Evolutionary conservation across 2,113 vertebrate genomes (phyloP), one percentile per base, ranked within the genome.

Genomic region (Nannobrachium achirus): DNA sequence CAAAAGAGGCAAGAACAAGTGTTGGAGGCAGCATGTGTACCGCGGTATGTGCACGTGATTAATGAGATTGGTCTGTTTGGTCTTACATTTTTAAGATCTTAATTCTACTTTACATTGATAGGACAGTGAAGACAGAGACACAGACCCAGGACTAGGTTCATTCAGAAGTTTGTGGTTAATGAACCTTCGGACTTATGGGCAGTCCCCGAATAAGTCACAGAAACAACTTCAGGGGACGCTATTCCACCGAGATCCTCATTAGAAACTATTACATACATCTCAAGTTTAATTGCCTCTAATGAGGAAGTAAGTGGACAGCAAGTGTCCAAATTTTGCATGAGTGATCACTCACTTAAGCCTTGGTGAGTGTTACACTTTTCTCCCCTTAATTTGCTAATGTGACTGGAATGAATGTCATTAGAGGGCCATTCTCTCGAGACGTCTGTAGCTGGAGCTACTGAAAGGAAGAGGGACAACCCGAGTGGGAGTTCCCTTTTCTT

Each of bases 211-310:
- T n/a, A 48, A 48, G 45, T n/a, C 11, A 13, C 45, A 48, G 14
- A 48, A 6, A 48, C 45, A 48, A 11, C 14, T 11, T 8, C 25
- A 14, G 15, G 55, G 39, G 25, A 56, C 7, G 39, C 25, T 39
- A 33, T n/a, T 38, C 33, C 33, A 56, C 41, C 41, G 8, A 44
- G 57, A 20, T 13, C 57, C 15, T 42, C 16, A 18, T 59, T 60
- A 45, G 1, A 60, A 60, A 44, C 55, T 13, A n/a, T 56, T 10
- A 56, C 1, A 60, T 3, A 4, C 16, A 10, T 60, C 50, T 71
- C 56, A 53, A n/a, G 44, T 51, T 61, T 56, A 76, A 62, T n/a
- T 57, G 49, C 19, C 53, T 16, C 56, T 61, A 60, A 64, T 0
- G 11, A 64, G 40, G 8, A 62, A 53, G 39, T n/a, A 8, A n/a